A percentile compares a stretch with the other conserved stretches of the same genome.
Conservation (phyloP, 2,113 vertebrate species). For the Amazona guildingii region DNA sequence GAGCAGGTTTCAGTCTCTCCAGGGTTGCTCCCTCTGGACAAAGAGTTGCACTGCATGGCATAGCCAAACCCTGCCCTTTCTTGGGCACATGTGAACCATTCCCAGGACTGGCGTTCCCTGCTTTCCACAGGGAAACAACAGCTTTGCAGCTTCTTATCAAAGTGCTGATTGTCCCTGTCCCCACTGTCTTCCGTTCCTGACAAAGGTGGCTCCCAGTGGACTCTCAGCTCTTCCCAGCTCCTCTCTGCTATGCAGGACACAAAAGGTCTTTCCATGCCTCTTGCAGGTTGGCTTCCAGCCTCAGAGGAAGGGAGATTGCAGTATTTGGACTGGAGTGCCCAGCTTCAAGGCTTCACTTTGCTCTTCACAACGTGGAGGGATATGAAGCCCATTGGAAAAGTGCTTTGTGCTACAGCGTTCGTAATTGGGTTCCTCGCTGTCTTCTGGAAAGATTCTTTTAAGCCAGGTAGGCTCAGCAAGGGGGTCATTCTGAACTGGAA, state of each 20-base stretch:
- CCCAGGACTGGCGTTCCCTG: not conserved
- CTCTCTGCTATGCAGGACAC: not conserved
- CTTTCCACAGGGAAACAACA: not conserved
- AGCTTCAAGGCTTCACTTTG: not conserved
- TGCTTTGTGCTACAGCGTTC: not conserved
- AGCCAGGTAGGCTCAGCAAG: slow-evolving; percentile 55
- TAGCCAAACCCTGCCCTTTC: not conserved
- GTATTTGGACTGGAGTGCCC: not conserved
- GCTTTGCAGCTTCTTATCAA: not conserved
- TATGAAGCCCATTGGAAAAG: slow-evolving; percentile 6
- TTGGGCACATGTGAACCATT: not conserved
- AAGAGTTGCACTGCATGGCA: not conserved
- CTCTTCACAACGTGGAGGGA: not conserved
- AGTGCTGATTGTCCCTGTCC: not conserved
- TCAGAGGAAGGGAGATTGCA: not conserved
- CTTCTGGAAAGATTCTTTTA: slow-evolving; percentile 72
- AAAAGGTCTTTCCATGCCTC: not conserved
- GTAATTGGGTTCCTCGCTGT: slow-evolving; percentile 14
- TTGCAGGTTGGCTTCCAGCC: not conserved
- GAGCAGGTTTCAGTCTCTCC: not conserved
- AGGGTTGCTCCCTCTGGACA: not conserved
- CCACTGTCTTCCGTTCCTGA: not conserved
- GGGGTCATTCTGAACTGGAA: not conserved
- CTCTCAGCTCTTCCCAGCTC: not conserved
- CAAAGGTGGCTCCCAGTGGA: not conserved